Evolutionary conservation across 2,888 invertebrate genomes (phyloP).

Genomic region (Megaustenia siamemsis): DNA sequence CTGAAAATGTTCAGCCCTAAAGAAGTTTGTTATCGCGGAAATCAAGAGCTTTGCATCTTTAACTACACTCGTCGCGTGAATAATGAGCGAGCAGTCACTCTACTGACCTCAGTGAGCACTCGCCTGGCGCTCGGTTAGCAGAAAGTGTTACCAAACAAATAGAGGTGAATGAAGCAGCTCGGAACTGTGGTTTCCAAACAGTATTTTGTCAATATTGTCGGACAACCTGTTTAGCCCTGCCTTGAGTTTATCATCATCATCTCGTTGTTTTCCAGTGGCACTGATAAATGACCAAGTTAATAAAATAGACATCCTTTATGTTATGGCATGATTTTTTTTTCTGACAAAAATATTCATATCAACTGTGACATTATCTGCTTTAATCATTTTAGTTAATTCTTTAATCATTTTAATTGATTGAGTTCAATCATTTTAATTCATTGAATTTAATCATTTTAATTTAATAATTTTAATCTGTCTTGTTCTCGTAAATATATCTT

Average conservation of each 20-base stretch:
- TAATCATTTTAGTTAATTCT: too few relatives aligned
- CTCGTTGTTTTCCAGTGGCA: background rate
- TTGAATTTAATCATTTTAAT: too few relatives aligned
- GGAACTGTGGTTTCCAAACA: background rate
- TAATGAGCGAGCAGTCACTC: conserved; percentile 29
- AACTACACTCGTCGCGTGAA: conserved; percentile 4
- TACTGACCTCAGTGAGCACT: conserved; percentile 16
- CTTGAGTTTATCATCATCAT: background rate
- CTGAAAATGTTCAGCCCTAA: background rate
- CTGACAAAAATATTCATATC: too few relatives aligned
- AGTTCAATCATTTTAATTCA: too few relatives aligned
- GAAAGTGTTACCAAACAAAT: conserved; percentile 21
- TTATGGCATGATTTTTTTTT: too few relatives aligned
- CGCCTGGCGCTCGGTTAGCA: background rate
- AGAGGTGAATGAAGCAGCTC: background rate
- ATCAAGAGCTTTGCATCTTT: conserved; percentile 42
- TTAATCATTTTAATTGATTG: too few relatives aligned
- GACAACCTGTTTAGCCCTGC: background rate
- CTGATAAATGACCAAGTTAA: background rate
- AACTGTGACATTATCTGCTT: too few relatives aligned
- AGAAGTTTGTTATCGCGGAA: conserved; percentile 36
- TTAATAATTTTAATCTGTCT: too few relatives aligned
- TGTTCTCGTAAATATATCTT: too few relatives aligned
- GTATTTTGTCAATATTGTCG: conserved; percentile 4
- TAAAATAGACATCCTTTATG: background rate